Evolutionary conservation across 2,797 vertebrate species (phyloP), one percentile per base, ranked within the genome.

Genomic region (Alectoris magna): DNA sequence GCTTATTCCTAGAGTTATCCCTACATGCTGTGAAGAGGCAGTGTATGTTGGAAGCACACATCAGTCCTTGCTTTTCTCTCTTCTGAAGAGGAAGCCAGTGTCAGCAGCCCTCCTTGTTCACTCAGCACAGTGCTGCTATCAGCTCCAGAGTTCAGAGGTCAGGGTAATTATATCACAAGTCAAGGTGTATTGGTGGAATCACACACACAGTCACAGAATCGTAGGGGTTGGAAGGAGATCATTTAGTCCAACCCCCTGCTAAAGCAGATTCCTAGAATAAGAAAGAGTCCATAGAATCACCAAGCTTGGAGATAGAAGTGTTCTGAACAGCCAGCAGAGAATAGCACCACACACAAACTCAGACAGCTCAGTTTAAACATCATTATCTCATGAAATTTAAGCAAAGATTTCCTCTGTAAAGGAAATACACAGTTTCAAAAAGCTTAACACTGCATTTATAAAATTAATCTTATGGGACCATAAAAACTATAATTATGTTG

Each of bases 111-210:
- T 17, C 66, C 84, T 34, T 60, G 38, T 22, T 56, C 44, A 21
- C 31, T 44, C 23, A 59, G 46, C 1, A 0, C 19, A 26, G 5
- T n/a, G 17, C 22, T 82, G 43, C 12, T 21, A 67, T 63, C 24
- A 69, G 8, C 3, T 23, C 2, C 2, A 67, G 19, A 1, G 0
- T 66, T 59, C 59, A 41, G 44, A 67, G 19, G 14, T 18, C 14
- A 19, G 24, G 34, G 29, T 91, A 79, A 44, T 87, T 79, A 62
- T 21, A 63, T 5, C 14, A 43, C 56, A 62, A 43, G 4, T 51
- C 73, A 86, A 63, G 14, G 21, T 68, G 16, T 22, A 29, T 27
- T 70, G 19, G 11, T 41, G 6, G 6, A 38, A 67, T 53, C 26
- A 53, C 51, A 53, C 51, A 29, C 51, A 53, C 26, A 53, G 29